Percentiles rank a stretch among this genome's conserved stretches.
Conservation (phyloP, 1,140 invertebrate genomes). For the Euwallacea fornicatus region DNA sequence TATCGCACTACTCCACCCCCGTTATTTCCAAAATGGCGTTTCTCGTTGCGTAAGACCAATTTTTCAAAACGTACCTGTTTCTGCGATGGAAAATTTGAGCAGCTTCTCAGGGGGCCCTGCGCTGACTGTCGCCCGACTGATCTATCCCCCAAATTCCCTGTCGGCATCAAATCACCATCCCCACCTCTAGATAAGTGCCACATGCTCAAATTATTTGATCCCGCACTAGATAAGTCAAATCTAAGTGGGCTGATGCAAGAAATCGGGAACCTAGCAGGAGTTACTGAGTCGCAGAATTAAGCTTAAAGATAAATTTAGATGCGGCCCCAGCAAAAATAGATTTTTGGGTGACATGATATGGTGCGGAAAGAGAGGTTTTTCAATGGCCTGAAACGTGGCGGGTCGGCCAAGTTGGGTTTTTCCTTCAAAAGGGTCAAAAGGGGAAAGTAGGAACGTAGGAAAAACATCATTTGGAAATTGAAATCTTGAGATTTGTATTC, state of each 20-base stretch:
- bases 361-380: neutral
- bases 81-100: constrained; percentile 54
- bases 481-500: too few species aligned
- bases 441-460: too few species aligned
- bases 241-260: too few species aligned
- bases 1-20: too few species aligned
- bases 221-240: too few species aligned
- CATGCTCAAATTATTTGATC: neutral
- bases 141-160: constrained; percentile 13
- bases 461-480: too few species aligned
- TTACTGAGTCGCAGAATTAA: neutral
- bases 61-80: constrained; percentile 33
- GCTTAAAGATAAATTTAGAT: neutral
- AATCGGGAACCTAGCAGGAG: neutral
- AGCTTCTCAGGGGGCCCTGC: constrained; percentile 58
- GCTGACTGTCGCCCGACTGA: constrained; percentile 56
- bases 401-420: too few species aligned
- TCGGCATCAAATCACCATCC: constrained; percentile 4
- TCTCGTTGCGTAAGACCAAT: constrained; percentile 22
- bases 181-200: constrained; percentile 10
- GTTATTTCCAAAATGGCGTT: too few species aligned
- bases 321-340: neutral
- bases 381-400: too few species aligned
- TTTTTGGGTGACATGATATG: neutral
- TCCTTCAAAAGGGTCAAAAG: too few species aligned